phyloP scores from a whole-genome alignment of 2,113 vertebrate species.

The Rhinolophus sinicus region DNA sequence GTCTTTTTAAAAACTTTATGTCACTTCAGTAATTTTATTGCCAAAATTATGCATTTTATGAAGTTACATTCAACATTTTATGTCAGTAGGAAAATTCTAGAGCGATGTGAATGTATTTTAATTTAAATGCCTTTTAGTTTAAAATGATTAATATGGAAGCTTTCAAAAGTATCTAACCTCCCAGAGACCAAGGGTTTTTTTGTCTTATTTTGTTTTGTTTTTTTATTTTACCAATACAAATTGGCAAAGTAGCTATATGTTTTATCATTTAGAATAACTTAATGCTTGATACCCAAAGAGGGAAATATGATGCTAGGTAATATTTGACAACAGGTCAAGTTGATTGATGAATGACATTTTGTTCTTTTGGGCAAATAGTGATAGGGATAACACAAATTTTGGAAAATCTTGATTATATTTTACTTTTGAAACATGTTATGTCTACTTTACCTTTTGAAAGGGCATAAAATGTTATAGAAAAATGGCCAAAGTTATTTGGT shows the following conservation, averaged over 20 bases:
- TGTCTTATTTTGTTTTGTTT: not conserved
- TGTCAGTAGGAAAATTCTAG: not conserved
- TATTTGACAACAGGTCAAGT: not conserved
- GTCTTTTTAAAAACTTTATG: not conserved
- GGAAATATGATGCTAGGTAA: not conserved
- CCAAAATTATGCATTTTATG: not conserved
- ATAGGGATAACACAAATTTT: not conserved
- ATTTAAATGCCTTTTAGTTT: not conserved
- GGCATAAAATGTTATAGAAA: not conserved
- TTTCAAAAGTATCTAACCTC: not conserved
- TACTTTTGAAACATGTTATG: not conserved
- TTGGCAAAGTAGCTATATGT: not conserved
- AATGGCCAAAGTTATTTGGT: not conserved
- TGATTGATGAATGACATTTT: not conserved
- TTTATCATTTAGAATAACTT: not conserved
- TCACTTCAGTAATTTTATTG: not conserved
- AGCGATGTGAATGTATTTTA: not conserved
- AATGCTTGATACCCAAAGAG: not conserved
- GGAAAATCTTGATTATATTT: not conserved
- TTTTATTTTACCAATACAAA: not conserved
- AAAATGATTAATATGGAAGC: not conserved
- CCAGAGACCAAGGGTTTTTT: not conserved
- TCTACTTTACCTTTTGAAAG: not conserved
- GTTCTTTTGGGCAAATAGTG: not conserved
- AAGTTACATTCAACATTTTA: not conserved